Evolutionary conservation across 2,888 invertebrate species (phyloP).

Genomic region (Tenthredo scrophulariae): DNA sequence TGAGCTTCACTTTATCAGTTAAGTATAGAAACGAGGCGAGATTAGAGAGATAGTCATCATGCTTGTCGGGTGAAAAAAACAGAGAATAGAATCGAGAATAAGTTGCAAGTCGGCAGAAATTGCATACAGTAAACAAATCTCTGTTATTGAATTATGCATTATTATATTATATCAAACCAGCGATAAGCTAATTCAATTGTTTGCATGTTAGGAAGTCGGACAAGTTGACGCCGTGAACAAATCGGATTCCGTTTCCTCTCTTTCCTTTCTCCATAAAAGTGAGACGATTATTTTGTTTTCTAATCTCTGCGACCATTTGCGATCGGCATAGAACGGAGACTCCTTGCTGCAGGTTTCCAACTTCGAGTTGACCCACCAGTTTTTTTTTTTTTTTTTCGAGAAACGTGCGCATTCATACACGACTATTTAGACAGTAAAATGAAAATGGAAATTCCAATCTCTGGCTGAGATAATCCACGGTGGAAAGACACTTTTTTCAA

Average conservation of each 20-base stretch:
- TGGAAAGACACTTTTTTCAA: background rate
- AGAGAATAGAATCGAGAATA: background rate
- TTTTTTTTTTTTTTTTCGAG: background rate
- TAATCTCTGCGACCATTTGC: background rate
- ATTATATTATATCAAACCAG: constrained; percentile 45
- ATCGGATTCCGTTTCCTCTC: constrained; percentile 12
- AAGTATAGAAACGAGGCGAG: background rate
- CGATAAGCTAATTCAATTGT: constrained; percentile 46
- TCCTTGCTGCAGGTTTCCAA: background rate
- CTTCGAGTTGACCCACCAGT: background rate
- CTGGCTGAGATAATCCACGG: constrained; percentile 27
- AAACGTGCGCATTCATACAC: constrained; percentile 9
- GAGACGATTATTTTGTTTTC: background rate
- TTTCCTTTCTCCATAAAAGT: background rate
- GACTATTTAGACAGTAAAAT: background rate
- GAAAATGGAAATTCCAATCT: constrained; percentile 21
- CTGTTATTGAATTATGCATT: constrained; percentile 47
- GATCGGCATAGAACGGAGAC: background rate
- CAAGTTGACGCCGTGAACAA: constrained; percentile 38
- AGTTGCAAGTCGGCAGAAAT: background rate
- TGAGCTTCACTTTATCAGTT: background rate
- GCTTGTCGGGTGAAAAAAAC: background rate
- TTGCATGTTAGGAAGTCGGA: constrained; percentile 27
- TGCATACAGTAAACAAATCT: constrained; percentile 25
- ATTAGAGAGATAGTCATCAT: background rate